phyloP scores from a whole-genome alignment of 2,113 vertebrate genomes.

The Microcebus murinus region DNA sequence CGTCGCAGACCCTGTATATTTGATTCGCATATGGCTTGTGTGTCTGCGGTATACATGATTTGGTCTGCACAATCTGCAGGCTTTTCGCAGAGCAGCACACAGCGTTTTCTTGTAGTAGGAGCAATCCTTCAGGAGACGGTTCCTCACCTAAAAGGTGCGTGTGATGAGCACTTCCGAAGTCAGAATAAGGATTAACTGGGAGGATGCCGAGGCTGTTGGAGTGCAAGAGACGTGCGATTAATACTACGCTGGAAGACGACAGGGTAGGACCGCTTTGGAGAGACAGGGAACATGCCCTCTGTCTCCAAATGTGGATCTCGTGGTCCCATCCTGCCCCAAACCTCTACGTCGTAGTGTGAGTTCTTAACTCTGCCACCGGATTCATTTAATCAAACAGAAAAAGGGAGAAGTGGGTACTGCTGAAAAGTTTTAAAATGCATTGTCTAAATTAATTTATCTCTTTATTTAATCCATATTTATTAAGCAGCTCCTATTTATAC shows the following conservation, averaged over 20 bases:
- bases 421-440: neutral
- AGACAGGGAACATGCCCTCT: neutral
- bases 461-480: neutral
- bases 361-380: rapidly evolving
- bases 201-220: neutral
- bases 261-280: neutral
- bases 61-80: neutral
- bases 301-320: no score
- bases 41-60: neutral
- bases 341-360: rapidly evolving
- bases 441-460: neutral
- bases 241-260: neutral
- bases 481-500: neutral
- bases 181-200: neutral
- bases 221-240: neutral
- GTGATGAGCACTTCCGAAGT: neutral
- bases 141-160: neutral
- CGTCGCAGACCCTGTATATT: neutral
- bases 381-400: neutral
- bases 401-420: neutral
- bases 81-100: neutral
- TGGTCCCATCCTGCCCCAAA: rapidly evolving
- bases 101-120: neutral
- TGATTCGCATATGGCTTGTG: neutral
- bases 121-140: neutral